phyloP scores from a whole-genome alignment of 2,888 invertebrate genomes.

The Cantharis nigra region DNA sequence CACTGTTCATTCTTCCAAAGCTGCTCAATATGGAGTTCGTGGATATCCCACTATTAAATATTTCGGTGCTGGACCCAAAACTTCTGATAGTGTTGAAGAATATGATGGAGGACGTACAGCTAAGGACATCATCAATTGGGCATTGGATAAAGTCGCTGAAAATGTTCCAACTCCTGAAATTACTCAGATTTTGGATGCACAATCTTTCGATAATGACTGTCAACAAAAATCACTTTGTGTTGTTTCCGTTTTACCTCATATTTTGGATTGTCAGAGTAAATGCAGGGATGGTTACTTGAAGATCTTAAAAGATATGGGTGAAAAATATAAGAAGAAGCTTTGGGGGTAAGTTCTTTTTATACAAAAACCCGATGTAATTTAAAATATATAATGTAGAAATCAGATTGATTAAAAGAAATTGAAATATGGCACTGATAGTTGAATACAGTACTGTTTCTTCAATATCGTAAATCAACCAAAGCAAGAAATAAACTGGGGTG shows the following conservation, averaged over 20 bases:
- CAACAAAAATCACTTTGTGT: slow-evolving; percentile 88
- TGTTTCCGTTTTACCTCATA: slow-evolving; percentile 88
- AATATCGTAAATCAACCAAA: too few relatives aligned
- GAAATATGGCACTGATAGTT: too few relatives aligned
- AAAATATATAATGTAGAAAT: too few relatives aligned
- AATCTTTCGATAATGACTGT: slow-evolving; percentile 72
- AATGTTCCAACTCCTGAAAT: slow-evolving; percentile 91
- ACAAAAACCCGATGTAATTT: too few relatives aligned
- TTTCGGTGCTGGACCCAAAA: slow-evolving; percentile 79
- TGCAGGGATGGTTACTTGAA: slow-evolving; percentile 85
- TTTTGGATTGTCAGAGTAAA: slow-evolving; percentile 90
- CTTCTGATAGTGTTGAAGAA: slow-evolving; percentile 71
- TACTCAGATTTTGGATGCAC: slow-evolving; percentile 64
- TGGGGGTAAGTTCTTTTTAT: slow-evolving; percentile 76
- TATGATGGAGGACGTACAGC: slow-evolving; percentile 93
- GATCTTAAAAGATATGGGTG: slow-evolving; percentile 74
- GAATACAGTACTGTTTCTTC: too few relatives aligned
- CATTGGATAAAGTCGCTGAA: slow-evolving; percentile 81
- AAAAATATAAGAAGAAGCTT: slow-evolving; percentile 89
- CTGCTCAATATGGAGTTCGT: slow-evolving; percentile 82
- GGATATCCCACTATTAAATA: slow-evolving; percentile 97
- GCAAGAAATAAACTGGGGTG: too few relatives aligned
- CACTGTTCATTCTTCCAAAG: slow-evolving; percentile 83
- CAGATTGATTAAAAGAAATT: too few relatives aligned
- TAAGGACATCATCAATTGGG: slow-evolving; percentile 89